Evolutionary conservation across 2,797 vertebrate genomes (phyloP).

Genomic region (Loriculus beryllinus): DNA sequence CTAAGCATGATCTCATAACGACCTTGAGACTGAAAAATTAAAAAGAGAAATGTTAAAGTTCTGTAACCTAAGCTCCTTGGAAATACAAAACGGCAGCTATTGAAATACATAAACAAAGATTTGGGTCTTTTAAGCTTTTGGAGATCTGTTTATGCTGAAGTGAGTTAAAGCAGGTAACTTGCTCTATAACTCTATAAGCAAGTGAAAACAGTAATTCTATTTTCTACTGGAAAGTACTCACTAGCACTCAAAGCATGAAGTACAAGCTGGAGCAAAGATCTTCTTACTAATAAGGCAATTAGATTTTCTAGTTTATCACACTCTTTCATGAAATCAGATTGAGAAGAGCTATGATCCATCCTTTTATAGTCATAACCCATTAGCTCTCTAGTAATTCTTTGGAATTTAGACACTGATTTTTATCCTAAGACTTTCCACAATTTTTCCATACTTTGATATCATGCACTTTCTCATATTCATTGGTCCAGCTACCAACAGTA

Average conservation of each 20-base stretch:
- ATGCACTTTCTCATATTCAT: slow-evolving; percentile 17
- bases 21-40: slow-evolving; percentile 87
- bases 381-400: not conserved
- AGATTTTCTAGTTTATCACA: not conserved
- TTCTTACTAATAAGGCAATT: not conserved
- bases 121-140: not conserved
- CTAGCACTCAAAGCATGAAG: not conserved
- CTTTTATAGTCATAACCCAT: not conserved
- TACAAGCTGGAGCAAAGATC: not conserved
- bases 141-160: not conserved
- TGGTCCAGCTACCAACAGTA: not conserved
- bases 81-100: not conserved
- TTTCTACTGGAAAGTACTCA: not conserved
- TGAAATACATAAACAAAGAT: not conserved
- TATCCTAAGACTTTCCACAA: not conserved
- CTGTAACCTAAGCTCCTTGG: not conserved
- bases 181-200: not conserved
- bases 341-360: not conserved
- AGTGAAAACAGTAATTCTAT: not conserved
- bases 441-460: not conserved
- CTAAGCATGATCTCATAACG: slow-evolving; percentile 92
- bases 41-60: not conserved
- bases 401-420: not conserved
- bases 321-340: not conserved
- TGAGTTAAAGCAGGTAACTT: not conserved